Base-by-base conservation (phyloP, 2,888 invertebrate genomes). In the Tetranychus truncatus region DNA sequence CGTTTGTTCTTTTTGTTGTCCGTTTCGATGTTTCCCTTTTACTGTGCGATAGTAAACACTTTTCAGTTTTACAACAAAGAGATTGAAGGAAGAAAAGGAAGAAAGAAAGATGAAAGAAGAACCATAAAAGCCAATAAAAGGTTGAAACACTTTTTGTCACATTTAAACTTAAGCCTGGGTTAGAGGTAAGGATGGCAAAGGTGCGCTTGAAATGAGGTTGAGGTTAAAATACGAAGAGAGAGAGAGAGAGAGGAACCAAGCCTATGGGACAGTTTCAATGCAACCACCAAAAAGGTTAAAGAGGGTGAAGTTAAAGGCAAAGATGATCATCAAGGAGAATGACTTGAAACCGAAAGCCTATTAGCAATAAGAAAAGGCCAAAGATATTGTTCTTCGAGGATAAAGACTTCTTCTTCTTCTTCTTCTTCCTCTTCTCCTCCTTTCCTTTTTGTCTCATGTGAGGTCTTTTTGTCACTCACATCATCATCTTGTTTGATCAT, bases 351-450 rank as follows among this genome's bases (percentile, higher is more conserved):
- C 34, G 34, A 34, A 34, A 34, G 34, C 69, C 21, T 9, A 24
- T 69, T n/a, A 69, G 69, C 20, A 66, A 18, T 18, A 66, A 66
- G 66, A 66, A 69, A n/a, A 24, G n/a, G 21, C 21, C 69, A 69
- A 55, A 55, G 55, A 55, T 9, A 55, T 55, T 15, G 15, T 15
- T 55, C 15, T 55, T 55, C 55, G 9, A 15, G 55, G 55, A 18
- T 66, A 66, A 66, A 34, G 20, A 66, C 66, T 20, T 66, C 66
- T 66, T 66, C 66, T n/a, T 66, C 66, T 20, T 66, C 69, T 18
- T 34, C 34, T 6, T 69, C 69, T 69, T 24, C 69, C 4, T 69
- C 8, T 2, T 24, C 11, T 24, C 24, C 8, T 69, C 69, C 8
- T 24, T 24, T 24, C 66, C 20, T 34, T n/a, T 11, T 69, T 34